Evolutionary conservation across 2,113 vertebrate genomes (phyloP).

Genomic region (Mystacornis crossleyi): DNA sequence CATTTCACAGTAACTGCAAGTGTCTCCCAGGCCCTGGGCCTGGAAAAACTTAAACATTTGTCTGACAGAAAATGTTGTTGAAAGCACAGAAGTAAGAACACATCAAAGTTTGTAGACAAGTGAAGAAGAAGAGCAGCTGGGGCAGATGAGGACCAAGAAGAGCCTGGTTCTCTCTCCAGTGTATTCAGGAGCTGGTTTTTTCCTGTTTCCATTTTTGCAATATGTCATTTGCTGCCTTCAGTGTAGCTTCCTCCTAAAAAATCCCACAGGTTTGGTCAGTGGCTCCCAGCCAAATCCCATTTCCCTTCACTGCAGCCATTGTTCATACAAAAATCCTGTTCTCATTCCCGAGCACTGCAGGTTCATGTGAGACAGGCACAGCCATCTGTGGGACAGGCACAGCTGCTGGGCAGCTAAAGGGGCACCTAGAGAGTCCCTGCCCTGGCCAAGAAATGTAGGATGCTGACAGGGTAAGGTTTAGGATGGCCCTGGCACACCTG

Average conservation of each 20-base stretch:
- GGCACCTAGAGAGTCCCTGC: not conserved
- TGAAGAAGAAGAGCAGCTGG: not conserved
- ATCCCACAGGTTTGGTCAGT: not conserved
- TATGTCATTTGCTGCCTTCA: conserved; percentile 86
- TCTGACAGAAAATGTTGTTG: not conserved
- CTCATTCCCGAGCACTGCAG: not conserved
- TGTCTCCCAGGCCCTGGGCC: not conserved
- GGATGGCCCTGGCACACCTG: not conserved
- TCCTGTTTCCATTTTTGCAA: conserved; percentile 81
- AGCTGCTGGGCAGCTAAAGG: not conserved
- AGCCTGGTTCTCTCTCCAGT: not conserved
- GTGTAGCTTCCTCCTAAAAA: conserved; percentile 86
- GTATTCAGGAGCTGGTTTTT: conserved; percentile 3
- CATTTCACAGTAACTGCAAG: not conserved
- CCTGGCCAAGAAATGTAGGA: not conserved
- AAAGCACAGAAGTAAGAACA: not conserved
- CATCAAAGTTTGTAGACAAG: not conserved
- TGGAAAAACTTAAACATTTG: not conserved
- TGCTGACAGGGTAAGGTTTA: not conserved
- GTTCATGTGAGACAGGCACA: not conserved
- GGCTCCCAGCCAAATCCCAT: not conserved
- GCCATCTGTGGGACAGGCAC: not conserved
- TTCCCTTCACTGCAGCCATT: not conserved
- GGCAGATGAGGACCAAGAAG: not conserved
- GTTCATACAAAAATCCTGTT: not conserved